Percentiles rank a stretch among this genome's conserved stretches.
Evolutionary conservation across 1,140 invertebrate species (phyloP).

Genomic region (Nasonia vitripennis): DNA sequence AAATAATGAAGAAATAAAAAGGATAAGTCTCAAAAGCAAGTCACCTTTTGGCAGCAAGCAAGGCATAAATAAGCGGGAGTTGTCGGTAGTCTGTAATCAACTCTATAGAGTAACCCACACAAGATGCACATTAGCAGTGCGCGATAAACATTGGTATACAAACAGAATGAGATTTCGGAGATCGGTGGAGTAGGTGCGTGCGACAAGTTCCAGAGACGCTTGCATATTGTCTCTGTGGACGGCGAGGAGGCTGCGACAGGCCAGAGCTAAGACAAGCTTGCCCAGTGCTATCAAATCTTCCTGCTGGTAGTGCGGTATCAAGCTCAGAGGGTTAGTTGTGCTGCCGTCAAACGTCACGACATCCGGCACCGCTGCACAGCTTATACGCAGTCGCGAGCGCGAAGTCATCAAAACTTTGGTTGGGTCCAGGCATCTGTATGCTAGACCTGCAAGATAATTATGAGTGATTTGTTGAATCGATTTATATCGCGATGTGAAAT

Average conservation of each 20-base stretch:
- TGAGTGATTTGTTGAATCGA: background rate
- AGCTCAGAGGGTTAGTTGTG: constrained; percentile 78
- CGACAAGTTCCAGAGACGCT: constrained; percentile 91
- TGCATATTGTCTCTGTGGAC: constrained; percentile 90
- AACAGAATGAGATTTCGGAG: constrained; percentile 95
- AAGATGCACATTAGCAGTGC: background rate
- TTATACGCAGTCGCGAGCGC: constrained; percentile 84
- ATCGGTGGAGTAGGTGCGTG: constrained; percentile 92
- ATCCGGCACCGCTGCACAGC: constrained; percentile 89
- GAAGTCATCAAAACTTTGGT: constrained; percentile 92
- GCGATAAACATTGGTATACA: constrained; percentile 66
- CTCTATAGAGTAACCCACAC: background rate
- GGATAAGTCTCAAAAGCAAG: background rate
- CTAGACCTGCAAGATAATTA: constrained; percentile 73
- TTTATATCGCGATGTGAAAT: constrained; percentile 27
- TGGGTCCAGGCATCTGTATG: constrained; percentile 89
- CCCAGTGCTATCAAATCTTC: constrained; percentile 95
- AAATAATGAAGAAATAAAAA: background rate
- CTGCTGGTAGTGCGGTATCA: constrained; percentile 90
- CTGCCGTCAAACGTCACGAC: constrained; percentile 86
- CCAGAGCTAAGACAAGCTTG: constrained; percentile 92
- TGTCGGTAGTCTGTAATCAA: background rate
- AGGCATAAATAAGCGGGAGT: background rate
- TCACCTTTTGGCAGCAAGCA: background rate
- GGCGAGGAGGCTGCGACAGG: constrained; percentile 92